A percentile compares a stretch with the other conserved stretches of the same genome.
These are phyloP conservation scores for Maccullochella peelii DNA, from an alignment of 2,113 vertebrate genomes.

Conservation along the genomic window DNA sequence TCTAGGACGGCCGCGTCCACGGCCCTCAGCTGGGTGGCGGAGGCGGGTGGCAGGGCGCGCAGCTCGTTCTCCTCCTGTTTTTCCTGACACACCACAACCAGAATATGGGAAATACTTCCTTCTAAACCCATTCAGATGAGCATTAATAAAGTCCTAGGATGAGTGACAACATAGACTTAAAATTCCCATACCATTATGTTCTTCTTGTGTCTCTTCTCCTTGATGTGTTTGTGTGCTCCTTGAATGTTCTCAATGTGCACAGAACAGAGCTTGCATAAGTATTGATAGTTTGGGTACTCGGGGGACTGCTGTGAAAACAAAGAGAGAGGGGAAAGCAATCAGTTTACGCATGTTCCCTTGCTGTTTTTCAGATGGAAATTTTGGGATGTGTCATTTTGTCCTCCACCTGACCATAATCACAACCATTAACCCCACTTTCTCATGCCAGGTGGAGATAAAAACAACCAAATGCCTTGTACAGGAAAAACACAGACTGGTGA, in stretches of 20 bases:
- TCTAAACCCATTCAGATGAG: neutral
- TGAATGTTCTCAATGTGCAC: constrained; percentile 99
- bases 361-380: neutral
- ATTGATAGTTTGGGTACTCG: constrained; percentile 96
- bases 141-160: neutral
- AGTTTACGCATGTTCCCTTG: neutral
- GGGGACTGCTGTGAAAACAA: constrained; percentile 89
- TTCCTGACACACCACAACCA: constrained; percentile 82
- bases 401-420: neutral
- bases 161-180: neutral
- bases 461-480: neutral
- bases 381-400: neutral
- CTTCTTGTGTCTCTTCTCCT: constrained; percentile 99
- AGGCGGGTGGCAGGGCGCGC: constrained; percentile 90
- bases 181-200: constrained; percentile 90
- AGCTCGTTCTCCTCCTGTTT: constrained; percentile 98
- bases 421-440: neutral
- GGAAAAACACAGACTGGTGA: neutral
- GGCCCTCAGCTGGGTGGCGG: constrained; percentile 89
- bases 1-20: constrained; percentile 89
- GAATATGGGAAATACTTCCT: neutral
- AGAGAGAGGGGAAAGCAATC: constrained; percentile 42
- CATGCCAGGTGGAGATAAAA: neutral
- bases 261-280: constrained; percentile 97
- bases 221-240: constrained; percentile 98